Evolutionary conservation across 64 coral and sea anemone genomes (phyloP), one percentile per base, ranked within the genome.

Genomic region (Montipora foliosa): DNA sequence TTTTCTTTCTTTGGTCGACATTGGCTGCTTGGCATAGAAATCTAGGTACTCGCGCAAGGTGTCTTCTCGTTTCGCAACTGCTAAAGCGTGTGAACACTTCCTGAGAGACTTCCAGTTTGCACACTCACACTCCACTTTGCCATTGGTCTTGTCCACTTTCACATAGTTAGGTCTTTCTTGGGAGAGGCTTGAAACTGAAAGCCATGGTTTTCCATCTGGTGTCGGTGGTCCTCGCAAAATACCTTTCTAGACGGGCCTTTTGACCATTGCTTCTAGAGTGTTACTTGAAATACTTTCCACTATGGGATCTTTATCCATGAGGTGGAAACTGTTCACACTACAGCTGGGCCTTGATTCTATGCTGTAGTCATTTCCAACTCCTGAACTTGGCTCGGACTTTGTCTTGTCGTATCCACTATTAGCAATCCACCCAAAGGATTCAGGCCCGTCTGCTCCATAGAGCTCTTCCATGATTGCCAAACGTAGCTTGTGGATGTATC

Each of bases 11-110:
- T 49, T 44, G 78, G 24, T 25, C 24, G 24, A 47, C 47, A n/a
- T 3, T 21, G 10, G 29, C 14, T 80, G 78, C 52, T 73, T 73
- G 3, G 17, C 17, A 73, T 22, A 73, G 6, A n/a, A 73, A 4
- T n/a, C 70, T 4, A 73, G 13, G 22, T 51, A 80, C 10, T 47
- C 17, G n/a, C 5, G 44, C 5, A 80, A 17, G 3, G 16, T 21
- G 52, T 80, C 78, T 13, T 80, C 78, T 16, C 44, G 29, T 49
- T 80, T 46, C 19, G 78, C 78, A 17, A 80, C 52, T 8, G 78
- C 78, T 21, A 80, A 49, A 6, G 78, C 78, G 52, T 80, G 78
- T 25, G 78, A 80, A 80, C 78, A 80, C 12, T 49, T 80, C 46
- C 13, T 80, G 3, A 49, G 8, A 49, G 78, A 14, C 52, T 80